Base-by-base conservation (phyloP, 2,797 vertebrate species). In the Cetoscarus ocellatus region DNA sequence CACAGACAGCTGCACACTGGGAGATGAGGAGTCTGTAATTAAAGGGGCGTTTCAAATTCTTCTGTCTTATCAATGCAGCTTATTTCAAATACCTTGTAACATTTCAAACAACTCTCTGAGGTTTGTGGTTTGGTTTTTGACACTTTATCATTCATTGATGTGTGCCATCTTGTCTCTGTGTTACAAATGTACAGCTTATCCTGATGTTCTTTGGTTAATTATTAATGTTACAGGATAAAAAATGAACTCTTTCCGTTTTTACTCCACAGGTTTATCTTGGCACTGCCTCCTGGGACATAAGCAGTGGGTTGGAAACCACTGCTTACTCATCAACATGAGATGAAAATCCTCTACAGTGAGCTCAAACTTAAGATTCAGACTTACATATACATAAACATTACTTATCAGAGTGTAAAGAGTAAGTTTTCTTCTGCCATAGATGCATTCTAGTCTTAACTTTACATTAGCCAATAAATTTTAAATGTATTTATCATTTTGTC, bases 21-120 rank as follows among this genome's bases (percentile, higher is more conserved):
- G 10, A 44, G 45, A 5, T 0, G 2, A 10, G 11, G 34, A 54
- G 15, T 53, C 69, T 75, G 59, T 83, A 83, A 85, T 86, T 83
- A 87, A 49, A 65, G 47, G 66, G 79, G 34, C 0, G 27, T 75
- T 73, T 89, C 42, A 75, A 55, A 56, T 54, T 59, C 36, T 54
- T 3, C 18, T 27, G 19, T 57, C 10, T 39, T 58, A 55, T 75
- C 64, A 68, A 7, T 35, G 43, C 54, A 64, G 44, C 50, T 64
- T 18, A 53, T 52, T 76, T 66, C 50, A 15, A 71, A 67, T 38
- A 34, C 53, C 34, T 38, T 40, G 27, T 27, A 27, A 27, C 27
- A 27, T 27, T 27, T 27, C 40, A 42, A 39, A 58, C 48, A 8
- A 13, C 44, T 47, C 17, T 34, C 42, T 43, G 49, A n/a, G 6